Base-by-base conservation (phyloP, 2,797 vertebrate species). In the Halcyon chelicuti region DNA sequence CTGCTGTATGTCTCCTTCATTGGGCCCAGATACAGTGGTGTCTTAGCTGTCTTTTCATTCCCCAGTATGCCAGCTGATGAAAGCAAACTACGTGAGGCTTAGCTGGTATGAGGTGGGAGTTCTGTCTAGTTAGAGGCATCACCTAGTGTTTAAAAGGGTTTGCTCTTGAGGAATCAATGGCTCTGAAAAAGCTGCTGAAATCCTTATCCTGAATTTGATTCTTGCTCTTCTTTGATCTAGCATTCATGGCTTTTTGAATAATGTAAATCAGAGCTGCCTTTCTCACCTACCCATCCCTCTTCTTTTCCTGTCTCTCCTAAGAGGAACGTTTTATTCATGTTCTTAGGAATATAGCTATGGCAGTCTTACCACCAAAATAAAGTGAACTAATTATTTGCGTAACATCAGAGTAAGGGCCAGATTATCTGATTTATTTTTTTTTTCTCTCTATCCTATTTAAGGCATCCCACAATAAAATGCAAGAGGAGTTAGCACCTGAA, bases 151-250 rank as follows among this genome's bases (percentile, higher is more conserved):
- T 78, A 9, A 91, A 83, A 94, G 80, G 54, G 33, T 93, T 93
- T 93, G 88, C 82, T 52, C 73, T 60, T 81, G 79, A 84, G 76
- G 67, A 77, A 86, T 91, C 76, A 92, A 79, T 94, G 81, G 70
- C 70, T 84, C 75, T 60, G 78, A 63, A 84, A 91, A 91, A 88
- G 35, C 87, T 86, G 79, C 83, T 93, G 90, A 96, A 95, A 90
- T 88, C 65, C 72, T 84, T 88, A 40, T n/a, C 37, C 68, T 58
- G 91, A 86, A 23, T 87, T 89, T 78, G 46, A 72, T 90, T 93
- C 79, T 81, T 65, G 65, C 25, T 88, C 47, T 72, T 88, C 92
- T 94, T 95, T 95, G 89, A 94, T 95, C 72, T 94, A 57, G 55
- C 58, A 39, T 78, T 96, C 79, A 63, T 18, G 25, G 70, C 46